phyloP scores from a whole-genome alignment of 1,140 invertebrate genomes.

The Drosophila mauritiana region DNA sequence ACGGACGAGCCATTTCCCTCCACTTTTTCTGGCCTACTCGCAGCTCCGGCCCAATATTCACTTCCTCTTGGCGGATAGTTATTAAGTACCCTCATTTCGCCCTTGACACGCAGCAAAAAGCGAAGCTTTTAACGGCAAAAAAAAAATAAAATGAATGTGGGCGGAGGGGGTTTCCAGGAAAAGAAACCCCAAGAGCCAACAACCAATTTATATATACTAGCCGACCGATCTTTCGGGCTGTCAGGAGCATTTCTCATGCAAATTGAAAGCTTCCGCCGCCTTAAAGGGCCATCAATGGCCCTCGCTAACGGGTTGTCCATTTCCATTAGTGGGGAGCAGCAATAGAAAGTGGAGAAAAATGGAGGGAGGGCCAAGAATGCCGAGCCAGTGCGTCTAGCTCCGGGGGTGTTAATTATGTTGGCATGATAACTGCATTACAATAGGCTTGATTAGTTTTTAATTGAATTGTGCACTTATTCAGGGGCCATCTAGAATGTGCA shows the following conservation, averaged over 20 bases:
- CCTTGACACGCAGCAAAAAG: slow-evolving; percentile 70
- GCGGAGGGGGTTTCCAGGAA: slow-evolving; percentile 8
- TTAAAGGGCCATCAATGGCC: slow-evolving; percentile 67
- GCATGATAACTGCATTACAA: slow-evolving; percentile 81
- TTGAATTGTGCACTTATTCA: slow-evolving; percentile 72
- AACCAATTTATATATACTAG: slow-evolving; percentile 67
- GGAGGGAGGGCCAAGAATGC: slow-evolving; percentile 46
- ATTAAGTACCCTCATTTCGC: slow-evolving; percentile 83
- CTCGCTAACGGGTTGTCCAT: slow-evolving; percentile 67
- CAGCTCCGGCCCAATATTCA: not conserved
- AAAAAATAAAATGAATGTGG: slow-evolving; percentile 25
- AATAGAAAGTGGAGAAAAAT: slow-evolving; percentile 8
- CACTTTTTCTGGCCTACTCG: not conserved
- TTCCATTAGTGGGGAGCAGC: slow-evolving; percentile 45
- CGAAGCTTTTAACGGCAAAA: slow-evolving; percentile 71
- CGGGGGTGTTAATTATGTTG: slow-evolving; percentile 76
- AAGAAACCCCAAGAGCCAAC: slow-evolving; percentile 55
- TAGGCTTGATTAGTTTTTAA: slow-evolving; percentile 83
- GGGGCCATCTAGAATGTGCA: slow-evolving; percentile 37
- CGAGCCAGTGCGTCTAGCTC: slow-evolving; percentile 27
- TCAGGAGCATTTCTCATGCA: slow-evolving; percentile 60
- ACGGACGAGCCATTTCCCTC: slow-evolving; percentile 2
- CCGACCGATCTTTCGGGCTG: slow-evolving; percentile 46
- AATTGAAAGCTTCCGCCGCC: slow-evolving; percentile 61
- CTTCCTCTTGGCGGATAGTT: slow-evolving; percentile 49